Percentiles rank a stretch among this genome's conserved stretches.
Evolutionary conservation across 2,888 invertebrate species (phyloP).

Genomic region (Physocephala rufipes): DNA sequence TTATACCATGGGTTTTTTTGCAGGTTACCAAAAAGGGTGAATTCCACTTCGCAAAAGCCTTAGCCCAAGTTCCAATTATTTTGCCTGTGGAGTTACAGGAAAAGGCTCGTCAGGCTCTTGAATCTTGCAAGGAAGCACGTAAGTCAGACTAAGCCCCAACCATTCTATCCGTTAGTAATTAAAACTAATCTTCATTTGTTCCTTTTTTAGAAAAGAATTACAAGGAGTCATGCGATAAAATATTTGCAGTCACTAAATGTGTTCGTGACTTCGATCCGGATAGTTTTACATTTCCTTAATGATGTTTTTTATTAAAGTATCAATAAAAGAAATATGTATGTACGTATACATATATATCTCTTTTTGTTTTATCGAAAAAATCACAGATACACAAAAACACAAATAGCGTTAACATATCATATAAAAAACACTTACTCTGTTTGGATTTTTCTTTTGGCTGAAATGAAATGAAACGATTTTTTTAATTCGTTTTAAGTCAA

Average conservation of each 20-base stretch:
- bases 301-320: not conserved
- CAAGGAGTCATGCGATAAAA: constrained; percentile 58
- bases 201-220: constrained; percentile 55
- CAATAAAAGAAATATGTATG: too few species aligned
- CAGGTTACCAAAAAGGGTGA: constrained; percentile 61
- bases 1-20: constrained; percentile 31
- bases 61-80: constrained; percentile 59
- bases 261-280: constrained; percentile 54
- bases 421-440: constrained; percentile 55
- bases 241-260: constrained; percentile 59
- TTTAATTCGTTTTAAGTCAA: not conserved
- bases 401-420: constrained; percentile 18
- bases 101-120: constrained; percentile 50
- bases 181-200: not conserved
- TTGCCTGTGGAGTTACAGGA: constrained; percentile 57
- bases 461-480: constrained; percentile 36
- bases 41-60: constrained; percentile 55
- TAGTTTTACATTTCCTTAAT: constrained; percentile 57
- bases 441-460: constrained; percentile 58
- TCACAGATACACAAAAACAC: constrained; percentile 13
- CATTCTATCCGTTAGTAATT: not conserved
- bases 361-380: not conserved
- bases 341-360: too few species aligned
- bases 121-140: constrained; percentile 58
- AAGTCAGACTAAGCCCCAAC: constrained; percentile 46